Conservation (phyloP, 1,140 invertebrate genomes). For the Fopius arisanus region DNA sequence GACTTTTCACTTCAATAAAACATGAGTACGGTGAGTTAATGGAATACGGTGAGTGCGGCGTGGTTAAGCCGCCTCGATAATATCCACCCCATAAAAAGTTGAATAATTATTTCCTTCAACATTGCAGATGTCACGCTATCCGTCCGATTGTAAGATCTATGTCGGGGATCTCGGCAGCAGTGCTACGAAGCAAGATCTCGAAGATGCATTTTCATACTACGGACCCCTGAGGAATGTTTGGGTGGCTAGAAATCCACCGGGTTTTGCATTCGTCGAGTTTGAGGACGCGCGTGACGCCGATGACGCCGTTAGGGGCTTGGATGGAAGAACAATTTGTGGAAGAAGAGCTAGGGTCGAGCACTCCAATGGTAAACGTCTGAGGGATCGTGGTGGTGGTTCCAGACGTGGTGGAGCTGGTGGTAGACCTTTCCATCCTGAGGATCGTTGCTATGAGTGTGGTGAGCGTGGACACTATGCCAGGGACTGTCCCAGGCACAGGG, state of each 20-base stretch:
- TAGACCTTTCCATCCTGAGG: conserved; percentile 79
- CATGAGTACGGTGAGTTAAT: not conserved
- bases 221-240: conserved; percentile 93
- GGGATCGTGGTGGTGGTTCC: conserved; percentile 54
- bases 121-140: conserved; percentile 75
- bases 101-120: not conserved
- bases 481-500: conserved; percentile 78
- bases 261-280: conserved; percentile 97
- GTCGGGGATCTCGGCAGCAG: conserved; percentile 91
- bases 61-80: not conserved
- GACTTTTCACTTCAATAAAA: not conserved
- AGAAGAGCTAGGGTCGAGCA: conserved; percentile 89
- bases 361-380: conserved; percentile 80
- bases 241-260: conserved; percentile 91
- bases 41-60: not conserved
- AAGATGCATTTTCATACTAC: conserved; percentile 94
- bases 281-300: conserved; percentile 90
- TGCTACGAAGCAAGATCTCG: conserved; percentile 89
- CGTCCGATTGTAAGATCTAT: conserved; percentile 94
- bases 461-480: conserved; percentile 90
- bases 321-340: conserved; percentile 85
- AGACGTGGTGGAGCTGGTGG: conserved; percentile 70
- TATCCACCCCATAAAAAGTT: not conserved
- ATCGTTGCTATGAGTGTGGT: conserved; percentile 92
- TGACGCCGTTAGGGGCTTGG: conserved; percentile 83